Evolutionary conservation across 2,888 invertebrate genomes (phyloP), one percentile per base, ranked within the genome.

Genomic region (Plebejus melissa): DNA sequence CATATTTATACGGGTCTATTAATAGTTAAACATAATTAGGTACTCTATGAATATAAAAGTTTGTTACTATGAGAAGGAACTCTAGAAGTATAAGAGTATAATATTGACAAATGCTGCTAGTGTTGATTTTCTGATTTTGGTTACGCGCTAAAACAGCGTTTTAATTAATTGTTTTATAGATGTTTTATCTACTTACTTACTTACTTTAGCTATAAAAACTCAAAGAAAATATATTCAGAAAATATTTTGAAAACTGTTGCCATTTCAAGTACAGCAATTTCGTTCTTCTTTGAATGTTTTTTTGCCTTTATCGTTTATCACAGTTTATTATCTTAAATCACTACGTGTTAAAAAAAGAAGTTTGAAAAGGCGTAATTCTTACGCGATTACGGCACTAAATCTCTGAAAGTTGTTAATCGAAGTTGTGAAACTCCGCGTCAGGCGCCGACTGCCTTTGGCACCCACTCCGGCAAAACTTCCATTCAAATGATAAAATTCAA

Each of bases 401-500:
- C 91, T 91, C 89, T 82, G 80, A 84, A 90, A 90, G 89, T 91
- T 90, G 90, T 91, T 91, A 90, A 91, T 91, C 88, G 90, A 91
- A 91, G 84, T 91, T 90, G 86, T 85, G 84, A 85, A 88, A 90
- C 88, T 89, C 86, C 84, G 83, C 86, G 85, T 81, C 86, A 87
- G 90, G 87, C 90, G 90, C 89, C 88, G 88, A 88, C 90, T 90
- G 90, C 87, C 89, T 88, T 88, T 90, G 90, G 88, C 91, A 91
- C 87, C 80, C 83, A 83, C 84, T 87, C 85, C 82, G 83, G 83
- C 86, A 57, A 54, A 83, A 82, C 84, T 86, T 87, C 89, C 89
- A 91, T 91, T 91, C 90, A 89, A 89, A 91, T 91, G 90, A 90
- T 90, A 90, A 91, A 91, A 91, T 87, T 88, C 82, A 86, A 87